phyloP scores from a whole-genome alignment of 2,888 invertebrate genomes.

The Cheilosia variabilis region DNA sequence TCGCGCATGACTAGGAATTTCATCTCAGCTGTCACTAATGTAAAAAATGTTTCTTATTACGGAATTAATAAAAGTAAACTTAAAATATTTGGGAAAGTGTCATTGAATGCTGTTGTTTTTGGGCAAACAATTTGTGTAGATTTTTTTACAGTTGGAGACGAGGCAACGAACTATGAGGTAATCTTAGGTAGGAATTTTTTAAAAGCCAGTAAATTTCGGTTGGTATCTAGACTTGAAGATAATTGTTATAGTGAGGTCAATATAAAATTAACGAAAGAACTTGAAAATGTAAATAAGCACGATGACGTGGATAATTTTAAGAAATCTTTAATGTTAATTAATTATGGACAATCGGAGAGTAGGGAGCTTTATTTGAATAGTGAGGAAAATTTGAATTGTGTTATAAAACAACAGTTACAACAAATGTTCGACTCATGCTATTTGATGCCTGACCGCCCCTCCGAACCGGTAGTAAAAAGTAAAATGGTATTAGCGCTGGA shows the following conservation, averaged over 20 bases:
- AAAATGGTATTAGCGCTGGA: conserved; percentile 15
- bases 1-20: conserved; percentile 40
- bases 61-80: conserved; percentile 69
- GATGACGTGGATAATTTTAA: neutral
- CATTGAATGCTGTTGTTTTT: conserved; percentile 33
- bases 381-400: neutral
- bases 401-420: neutral
- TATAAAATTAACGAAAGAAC: neutral
- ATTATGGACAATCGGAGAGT: neutral
- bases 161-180: conserved; percentile 31
- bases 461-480: conserved; percentile 3
- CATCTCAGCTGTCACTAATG: neutral
- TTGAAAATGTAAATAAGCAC: neutral
- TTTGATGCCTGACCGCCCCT: conserved; percentile 13
- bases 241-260: no score
- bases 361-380: neutral
- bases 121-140: neutral
- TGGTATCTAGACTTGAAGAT: neutral
- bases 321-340: neutral
- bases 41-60: conserved; percentile 25
- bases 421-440: neutral
- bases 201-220: neutral
- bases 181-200: conserved; percentile 3
- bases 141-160: conserved; percentile 5
- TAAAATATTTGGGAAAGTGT: conserved; percentile 41